Percentiles rank a stretch among this genome's conserved stretches.
These are phyloP conservation scores for Spilosoma lubricipeda DNA, from an alignment of 2,888 invertebrate species.

Conservation along the genomic window DNA sequence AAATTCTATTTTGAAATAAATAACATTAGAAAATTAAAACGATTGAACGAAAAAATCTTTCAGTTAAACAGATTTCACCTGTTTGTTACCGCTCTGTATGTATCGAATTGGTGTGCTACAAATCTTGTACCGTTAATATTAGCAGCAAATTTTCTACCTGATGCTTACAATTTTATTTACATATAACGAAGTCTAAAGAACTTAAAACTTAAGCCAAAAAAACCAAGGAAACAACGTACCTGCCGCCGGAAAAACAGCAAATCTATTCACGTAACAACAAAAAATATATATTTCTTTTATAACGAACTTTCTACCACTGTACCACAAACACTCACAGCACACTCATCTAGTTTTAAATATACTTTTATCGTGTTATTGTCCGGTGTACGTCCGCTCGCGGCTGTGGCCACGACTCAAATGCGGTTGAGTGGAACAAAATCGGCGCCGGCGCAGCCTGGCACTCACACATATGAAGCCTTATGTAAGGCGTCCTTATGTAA, in stretches of 20 bases:
- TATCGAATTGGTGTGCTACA: constrained; percentile 2
- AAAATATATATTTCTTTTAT: constrained; percentile 38
- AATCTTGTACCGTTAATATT: constrained; percentile 6
- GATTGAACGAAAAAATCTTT: not conserved
- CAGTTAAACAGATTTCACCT: not conserved
- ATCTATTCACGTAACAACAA: constrained; percentile 33
- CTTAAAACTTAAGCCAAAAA: constrained; percentile 11
- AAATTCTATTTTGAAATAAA: not conserved
- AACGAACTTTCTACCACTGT: constrained; percentile 59
- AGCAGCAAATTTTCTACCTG: constrained; percentile 11
- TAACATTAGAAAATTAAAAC: not conserved
- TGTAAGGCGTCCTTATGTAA: constrained; percentile 76
- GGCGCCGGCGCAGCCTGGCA: constrained; percentile 74
- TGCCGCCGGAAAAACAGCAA: constrained; percentile 44
- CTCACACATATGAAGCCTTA: constrained; percentile 64
- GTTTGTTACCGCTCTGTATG: not conserved
- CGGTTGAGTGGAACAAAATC: constrained; percentile 82
- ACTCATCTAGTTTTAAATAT: constrained; percentile 53
- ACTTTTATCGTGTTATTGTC: constrained; percentile 36
- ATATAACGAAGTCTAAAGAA: constrained; percentile 15
- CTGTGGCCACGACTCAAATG: constrained; percentile 76
- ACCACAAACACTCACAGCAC: constrained; percentile 60
- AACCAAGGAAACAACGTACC: constrained; percentile 57
- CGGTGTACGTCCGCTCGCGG: constrained; percentile 64
- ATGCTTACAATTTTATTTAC: constrained; percentile 8